Evolutionary conservation across 2,888 invertebrate genomes (phyloP), one percentile per base, ranked within the genome.

Genomic region (Ctena decussata): DNA sequence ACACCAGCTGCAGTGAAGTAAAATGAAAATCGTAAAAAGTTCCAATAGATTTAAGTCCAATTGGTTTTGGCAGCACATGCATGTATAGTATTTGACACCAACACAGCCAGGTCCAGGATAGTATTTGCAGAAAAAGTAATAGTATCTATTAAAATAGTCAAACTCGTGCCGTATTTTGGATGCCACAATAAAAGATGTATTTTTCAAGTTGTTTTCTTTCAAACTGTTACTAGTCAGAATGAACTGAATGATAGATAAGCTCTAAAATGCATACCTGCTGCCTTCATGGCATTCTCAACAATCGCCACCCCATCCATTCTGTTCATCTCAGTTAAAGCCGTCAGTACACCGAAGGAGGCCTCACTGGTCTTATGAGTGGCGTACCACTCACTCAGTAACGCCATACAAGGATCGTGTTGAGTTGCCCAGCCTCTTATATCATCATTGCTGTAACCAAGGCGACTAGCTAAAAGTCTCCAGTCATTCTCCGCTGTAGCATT

Each of bases 311-410:
- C 95, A 87, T 95, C 95, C 70, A 87, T 60, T 60, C 95, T 87
- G 77, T 93, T 91, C 91, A 95, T 95, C 60, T 95, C 95, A 46
- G 93, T 92, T 6, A 95, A 90, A 24, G 89, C 86, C n/a, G 89
- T 93, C 57, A 94, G 85, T 18, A 95, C 87, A n/a, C 92, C 95
- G 77, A 88, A 82, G 6, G 88, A 91, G 18, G 94, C 94, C 83
- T 95, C 95, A 72, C 93, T 91, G 12, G 94, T 94, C 82, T 93
- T 95, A 84, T 94, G 93, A 18, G 93, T 94, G 76, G 95, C 92
- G 83, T 94, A 95, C 95, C 95, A 95, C 82, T 95, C 95, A 87
- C 93, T 94, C 21, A 95, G 88, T 86, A 95, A 76, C 6, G 93
- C 91, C 94, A 95, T 94, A 78, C 94, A 95, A 3, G 95, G 95